A percentile compares a stretch with the other conserved stretches of the same genome.
Conservation (phyloP, 1,140 invertebrate species). For the Paraescarpia echinospica region DNA sequence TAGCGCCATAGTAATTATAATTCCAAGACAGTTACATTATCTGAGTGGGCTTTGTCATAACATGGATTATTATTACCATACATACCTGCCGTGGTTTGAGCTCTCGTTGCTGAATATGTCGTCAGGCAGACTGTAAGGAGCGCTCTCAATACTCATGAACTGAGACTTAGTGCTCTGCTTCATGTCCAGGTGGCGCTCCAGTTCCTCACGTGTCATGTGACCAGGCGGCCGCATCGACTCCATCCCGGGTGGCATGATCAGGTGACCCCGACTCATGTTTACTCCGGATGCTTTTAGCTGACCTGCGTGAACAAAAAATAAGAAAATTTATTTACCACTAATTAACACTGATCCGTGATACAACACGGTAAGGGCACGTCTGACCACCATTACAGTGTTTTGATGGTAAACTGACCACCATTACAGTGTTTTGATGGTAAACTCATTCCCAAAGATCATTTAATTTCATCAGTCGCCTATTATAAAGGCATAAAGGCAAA, state of each 20-base stretch:
- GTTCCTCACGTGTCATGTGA: conserved; percentile 87
- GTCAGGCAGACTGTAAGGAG: conserved; percentile 82
- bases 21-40: too few relatives aligned
- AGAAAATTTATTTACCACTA: background rate
- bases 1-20: too few relatives aligned
- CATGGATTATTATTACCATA: background rate
- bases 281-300: conserved; percentile 15
- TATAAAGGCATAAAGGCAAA: too few relatives aligned
- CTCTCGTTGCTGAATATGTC: conserved; percentile 83
- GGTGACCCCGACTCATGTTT: conserved; percentile 5
- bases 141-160: conserved; percentile 76
- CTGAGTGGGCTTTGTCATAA: background rate
- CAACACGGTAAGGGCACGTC: too few relatives aligned
- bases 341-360: too few relatives aligned
- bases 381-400: too few relatives aligned
- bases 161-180: conserved; percentile 68
- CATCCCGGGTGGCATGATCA: background rate
- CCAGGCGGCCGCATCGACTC: conserved; percentile 63
- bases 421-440: too few relatives aligned
- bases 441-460: too few relatives aligned
- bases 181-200: conserved; percentile 80
- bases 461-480: too few relatives aligned
- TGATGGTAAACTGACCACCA: too few relatives aligned
- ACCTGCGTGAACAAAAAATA: background rate
- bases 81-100: conserved; percentile 14